Evolutionary conservation across 2,888 invertebrate species (phyloP).

Genomic region (Pammene aurita): DNA sequence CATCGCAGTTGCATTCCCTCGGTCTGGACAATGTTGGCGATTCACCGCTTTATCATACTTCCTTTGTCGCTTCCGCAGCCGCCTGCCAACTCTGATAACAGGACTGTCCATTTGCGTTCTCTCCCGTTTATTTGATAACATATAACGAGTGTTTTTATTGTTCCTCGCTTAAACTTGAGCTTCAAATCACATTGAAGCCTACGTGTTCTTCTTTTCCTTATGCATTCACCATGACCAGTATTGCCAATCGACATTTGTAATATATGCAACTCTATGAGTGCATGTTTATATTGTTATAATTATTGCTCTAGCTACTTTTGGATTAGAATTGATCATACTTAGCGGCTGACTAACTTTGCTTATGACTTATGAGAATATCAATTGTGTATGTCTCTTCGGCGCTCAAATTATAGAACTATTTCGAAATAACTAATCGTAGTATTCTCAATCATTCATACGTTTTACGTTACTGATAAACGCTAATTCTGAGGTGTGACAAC

Average conservation of each 20-base stretch:
- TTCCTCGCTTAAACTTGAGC: too few species aligned
- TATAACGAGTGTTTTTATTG: not conserved
- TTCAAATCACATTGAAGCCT: too few species aligned
- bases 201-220: too few species aligned
- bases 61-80: conserved; percentile 72
- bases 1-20: conserved; percentile 47
- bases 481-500: conserved; percentile 48
- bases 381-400: not conserved
- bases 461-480: conserved; percentile 42
- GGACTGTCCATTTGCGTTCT: conserved; percentile 26
- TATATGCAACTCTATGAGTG: too few species aligned
- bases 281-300: too few species aligned
- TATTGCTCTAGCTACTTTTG: too few species aligned
- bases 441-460: conserved; percentile 25
- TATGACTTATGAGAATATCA: not conserved
- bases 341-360: not conserved
- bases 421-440: conserved; percentile 30
- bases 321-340: not conserved
- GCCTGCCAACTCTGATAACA: conserved; percentile 64
- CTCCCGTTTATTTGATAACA: conserved; percentile 7
- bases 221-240: too few species aligned
- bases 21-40: conserved; percentile 65
- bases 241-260: too few species aligned
- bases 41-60: conserved; percentile 73
- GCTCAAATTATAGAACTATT: not conserved